These are phyloP conservation scores for Drosophila ercepeae DNA, from an alignment of 1,140 invertebrate species.

Conservation along the genomic window DNA sequence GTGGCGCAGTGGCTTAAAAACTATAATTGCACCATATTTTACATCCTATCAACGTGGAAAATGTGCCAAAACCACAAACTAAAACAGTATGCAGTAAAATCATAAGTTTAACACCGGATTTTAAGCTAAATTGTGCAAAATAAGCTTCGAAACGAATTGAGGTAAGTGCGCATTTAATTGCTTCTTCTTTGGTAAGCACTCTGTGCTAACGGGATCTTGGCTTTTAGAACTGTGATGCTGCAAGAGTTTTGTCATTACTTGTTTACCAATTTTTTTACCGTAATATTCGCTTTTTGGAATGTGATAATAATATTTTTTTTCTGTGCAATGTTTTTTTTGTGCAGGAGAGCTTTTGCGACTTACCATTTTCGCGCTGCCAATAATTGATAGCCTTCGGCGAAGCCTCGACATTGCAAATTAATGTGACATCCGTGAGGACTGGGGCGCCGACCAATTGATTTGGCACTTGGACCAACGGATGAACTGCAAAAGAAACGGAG, in stretches of 20 bases:
- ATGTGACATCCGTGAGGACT: constrained; percentile 90
- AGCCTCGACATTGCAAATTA: constrained; percentile 94
- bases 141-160: not conserved
- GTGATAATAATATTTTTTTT: not conserved
- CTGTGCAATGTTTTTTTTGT: not conserved
- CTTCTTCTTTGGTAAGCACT: no score
- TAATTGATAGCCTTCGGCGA: constrained; percentile 94
- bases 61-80: not conserved
- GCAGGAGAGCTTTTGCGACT: constrained; percentile 55
- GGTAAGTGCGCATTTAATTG: no score
- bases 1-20: not conserved
- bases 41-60: not conserved
- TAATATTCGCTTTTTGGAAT: no score
- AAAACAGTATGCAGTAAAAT: not conserved
- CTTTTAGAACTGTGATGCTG: no score
- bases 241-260: no score
- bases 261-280: no score
- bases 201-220: no score
- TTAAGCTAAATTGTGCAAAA: not conserved
- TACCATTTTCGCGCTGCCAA: constrained; percentile 93
- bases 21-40: not conserved
- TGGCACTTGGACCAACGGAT: constrained; percentile 92
- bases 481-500: constrained; percentile 86
- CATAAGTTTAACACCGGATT: not conserved
- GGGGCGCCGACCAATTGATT: constrained; percentile 93